Evolutionary conservation across 2,113 vertebrate genomes (phyloP).

Genomic region (Microcebus griseorufus): DNA sequence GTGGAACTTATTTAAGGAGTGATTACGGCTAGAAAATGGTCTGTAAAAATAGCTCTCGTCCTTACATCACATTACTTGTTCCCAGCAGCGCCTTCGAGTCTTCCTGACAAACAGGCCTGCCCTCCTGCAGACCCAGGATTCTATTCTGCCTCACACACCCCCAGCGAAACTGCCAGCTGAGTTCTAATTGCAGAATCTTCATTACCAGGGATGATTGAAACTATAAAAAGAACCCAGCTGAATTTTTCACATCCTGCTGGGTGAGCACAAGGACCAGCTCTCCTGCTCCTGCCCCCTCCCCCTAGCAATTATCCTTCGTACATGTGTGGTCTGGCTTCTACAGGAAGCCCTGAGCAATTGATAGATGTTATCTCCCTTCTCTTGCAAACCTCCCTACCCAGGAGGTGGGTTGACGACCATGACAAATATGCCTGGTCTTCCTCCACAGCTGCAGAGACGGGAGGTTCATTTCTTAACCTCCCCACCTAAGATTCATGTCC

Average conservation of each 20-base stretch:
- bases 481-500: background rate
- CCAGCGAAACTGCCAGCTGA: constrained; percentile 75
- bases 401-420: background rate
- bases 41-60: constrained; percentile 71
- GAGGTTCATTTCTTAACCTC: constrained; percentile 1
- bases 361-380: constrained; percentile 1
- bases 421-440: background rate
- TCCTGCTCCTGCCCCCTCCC: background rate
- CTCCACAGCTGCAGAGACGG: background rate
- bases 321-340: constrained; percentile 8
- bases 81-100: constrained; percentile 37
- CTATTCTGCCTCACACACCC: constrained; percentile 61
- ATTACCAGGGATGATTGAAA: constrained; percentile 80
- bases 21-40: constrained; percentile 51
- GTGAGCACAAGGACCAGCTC: constrained; percentile 56
- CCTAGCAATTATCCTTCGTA: background rate
- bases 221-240: constrained; percentile 82
- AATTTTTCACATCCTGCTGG: constrained; percentile 76
- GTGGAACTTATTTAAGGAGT: constrained; percentile 57
- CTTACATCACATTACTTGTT: constrained; percentile 11
- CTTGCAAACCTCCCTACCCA: background rate
- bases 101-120: constrained; percentile 61
- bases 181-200: constrained; percentile 81
- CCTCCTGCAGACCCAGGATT: constrained; percentile 70
- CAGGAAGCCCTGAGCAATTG: background rate